phyloP scores from a whole-genome alignment of 2,113 vertebrate genomes.

The Phalacrocorax carbo region DNA sequence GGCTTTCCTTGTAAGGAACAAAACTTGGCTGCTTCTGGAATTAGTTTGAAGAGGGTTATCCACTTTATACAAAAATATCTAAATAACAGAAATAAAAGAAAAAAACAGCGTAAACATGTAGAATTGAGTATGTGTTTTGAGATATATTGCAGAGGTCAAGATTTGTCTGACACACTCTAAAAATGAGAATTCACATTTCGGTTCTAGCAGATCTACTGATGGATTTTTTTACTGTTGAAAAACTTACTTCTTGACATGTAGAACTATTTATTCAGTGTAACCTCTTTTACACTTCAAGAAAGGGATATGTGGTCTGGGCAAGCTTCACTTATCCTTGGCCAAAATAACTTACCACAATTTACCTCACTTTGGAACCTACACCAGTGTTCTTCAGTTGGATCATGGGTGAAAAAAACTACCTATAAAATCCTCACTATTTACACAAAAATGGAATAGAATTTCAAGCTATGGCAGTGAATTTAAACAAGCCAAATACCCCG shows the following conservation, averaged over 20 bases:
- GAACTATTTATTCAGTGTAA: constrained; percentile 32
- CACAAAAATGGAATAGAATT: not conserved
- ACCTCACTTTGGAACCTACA: constrained; percentile 28
- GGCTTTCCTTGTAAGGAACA: constrained; percentile 15
- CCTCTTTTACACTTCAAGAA: constrained; percentile 22
- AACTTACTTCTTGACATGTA: constrained; percentile 1
- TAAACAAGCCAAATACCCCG: not conserved
- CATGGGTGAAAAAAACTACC: constrained; percentile 2
- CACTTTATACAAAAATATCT: not conserved
- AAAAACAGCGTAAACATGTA: not conserved
- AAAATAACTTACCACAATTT: constrained; percentile 42
- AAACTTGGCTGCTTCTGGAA: not conserved
- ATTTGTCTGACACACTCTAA: not conserved
- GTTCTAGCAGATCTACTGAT: not conserved
- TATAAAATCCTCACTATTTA: not conserved
- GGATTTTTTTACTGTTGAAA: not conserved
- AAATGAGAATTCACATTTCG: not conserved
- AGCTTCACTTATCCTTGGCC: constrained; percentile 10
- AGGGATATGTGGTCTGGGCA: constrained; percentile 27
- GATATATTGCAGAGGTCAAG: not conserved
- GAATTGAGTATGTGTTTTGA: not conserved
- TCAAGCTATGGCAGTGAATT: not conserved
- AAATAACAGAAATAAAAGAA: not conserved
- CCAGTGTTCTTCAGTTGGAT: not conserved
- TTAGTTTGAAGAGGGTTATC: not conserved